Evolutionary conservation across 2,113 vertebrate species (phyloP), one percentile per base, ranked within the genome.

Genomic region (Tamias sibiricus): DNA sequence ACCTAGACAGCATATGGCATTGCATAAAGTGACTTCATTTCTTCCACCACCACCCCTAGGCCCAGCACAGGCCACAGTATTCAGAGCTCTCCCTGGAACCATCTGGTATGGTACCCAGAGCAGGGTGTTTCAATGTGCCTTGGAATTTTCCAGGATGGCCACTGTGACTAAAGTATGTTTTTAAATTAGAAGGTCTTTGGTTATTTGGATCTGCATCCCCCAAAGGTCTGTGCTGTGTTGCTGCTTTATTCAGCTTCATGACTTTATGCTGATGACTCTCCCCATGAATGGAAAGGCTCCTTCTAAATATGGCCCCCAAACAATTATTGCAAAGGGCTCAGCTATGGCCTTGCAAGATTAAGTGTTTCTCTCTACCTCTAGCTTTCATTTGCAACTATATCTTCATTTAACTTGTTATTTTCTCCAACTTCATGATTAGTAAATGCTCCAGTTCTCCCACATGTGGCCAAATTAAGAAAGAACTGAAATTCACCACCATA

Each of bases 131-230:
- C 68, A 85, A 72, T 0, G 1, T 49, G 72, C 62, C 64, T 96
- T 83, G 37, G 64, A 92, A 92, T 74, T 35, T 85, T 87, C 76
- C 85, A 93, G 80, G 44, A 20, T 4, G 4, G 19, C 26, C 57
- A 54, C 32, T 92, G 40, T 9, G 24, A 95, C 76, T 47, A 54
- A 90, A 64, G 44, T 49, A 52, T 37, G 9, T 66, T 94, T 95
- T 86, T 85, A 88, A 96, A 88, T 71, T 71, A 71, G 59, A 87
- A 93, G 85, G n/a, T n/a, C 52, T 91, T 95, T 9, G 75, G 28
- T 71, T 71, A 32, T 96, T 74, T 93, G 52, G 37, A 76, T 87
- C 77, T 49, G 11, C 62, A 75, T 72, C 54, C n/a, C 71, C 62
- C 57, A 64, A 5, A 52, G 83, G 47, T 75, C 42, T 16, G n/a